phyloP scores from a whole-genome alignment of 1,140 invertebrate genomes.

The Kradibia gibbosae region DNA sequence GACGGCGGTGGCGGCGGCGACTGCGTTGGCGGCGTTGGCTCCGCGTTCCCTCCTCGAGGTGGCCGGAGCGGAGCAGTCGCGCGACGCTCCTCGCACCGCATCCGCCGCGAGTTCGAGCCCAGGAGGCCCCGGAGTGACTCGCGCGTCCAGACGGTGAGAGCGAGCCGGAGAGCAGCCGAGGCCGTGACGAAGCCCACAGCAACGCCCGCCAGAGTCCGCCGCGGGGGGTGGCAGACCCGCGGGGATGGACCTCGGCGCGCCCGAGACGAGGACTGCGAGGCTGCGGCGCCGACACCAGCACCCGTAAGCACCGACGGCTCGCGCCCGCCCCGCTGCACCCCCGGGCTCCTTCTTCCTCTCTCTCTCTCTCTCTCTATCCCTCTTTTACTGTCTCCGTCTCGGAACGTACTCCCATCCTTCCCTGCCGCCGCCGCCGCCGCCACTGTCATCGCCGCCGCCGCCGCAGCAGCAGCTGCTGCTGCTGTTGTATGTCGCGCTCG shows the following conservation, averaged over 20 bases:
- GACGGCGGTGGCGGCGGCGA: background rate
- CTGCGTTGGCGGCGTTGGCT: background rate
- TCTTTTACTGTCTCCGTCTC: background rate
- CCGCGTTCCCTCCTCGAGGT: conserved; percentile 18
- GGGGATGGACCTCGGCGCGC: background rate
- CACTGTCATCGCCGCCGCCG: background rate
- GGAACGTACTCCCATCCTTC: background rate
- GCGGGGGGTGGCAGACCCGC: background rate
- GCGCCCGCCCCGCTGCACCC: background rate
- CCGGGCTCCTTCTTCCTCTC: background rate
- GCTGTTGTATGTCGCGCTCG: too few relatives aligned
- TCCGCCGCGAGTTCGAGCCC: conserved; percentile 19
- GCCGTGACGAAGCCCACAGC: background rate
- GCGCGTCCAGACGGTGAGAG: background rate
- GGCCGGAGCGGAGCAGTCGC: conserved; percentile 46
- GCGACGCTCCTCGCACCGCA: conserved; percentile 39
- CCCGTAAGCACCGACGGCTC: background rate
- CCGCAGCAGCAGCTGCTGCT: too few relatives aligned
- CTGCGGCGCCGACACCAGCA: background rate
- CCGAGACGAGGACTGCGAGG: background rate
- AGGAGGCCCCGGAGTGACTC: background rate
- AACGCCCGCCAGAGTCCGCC: background rate
- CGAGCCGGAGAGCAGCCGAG: background rate
- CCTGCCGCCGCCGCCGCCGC: background rate
- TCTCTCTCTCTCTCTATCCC: background rate